Percentiles rank a stretch among this genome's conserved stretches.
Conservation (phyloP, 2,797 vertebrate species). For the Protonibea diacanthus region DNA sequence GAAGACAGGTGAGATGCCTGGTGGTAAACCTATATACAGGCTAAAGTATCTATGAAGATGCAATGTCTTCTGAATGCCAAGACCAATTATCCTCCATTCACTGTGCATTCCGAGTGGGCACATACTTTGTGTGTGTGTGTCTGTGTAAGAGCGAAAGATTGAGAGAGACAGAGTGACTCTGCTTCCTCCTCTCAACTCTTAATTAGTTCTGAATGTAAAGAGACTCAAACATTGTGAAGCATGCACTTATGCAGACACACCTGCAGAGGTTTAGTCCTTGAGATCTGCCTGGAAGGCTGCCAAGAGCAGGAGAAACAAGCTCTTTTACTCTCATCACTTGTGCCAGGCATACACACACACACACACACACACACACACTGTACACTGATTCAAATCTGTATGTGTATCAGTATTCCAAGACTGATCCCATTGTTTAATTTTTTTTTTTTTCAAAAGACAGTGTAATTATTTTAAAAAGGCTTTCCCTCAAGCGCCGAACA, state of each 20-base stretch:
- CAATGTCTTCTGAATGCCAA: conserved; percentile 21
- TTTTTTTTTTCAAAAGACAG: background rate
- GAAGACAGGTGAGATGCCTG: background rate
- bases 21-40: background rate
- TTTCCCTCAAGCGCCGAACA: background rate
- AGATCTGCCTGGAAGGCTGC: conserved; percentile 27
- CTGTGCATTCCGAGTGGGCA: background rate
- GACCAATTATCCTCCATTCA: conserved; percentile 42
- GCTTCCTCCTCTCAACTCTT: conserved; percentile 28
- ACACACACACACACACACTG: background rate
- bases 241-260: conserved; percentile 10
- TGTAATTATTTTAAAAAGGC: conserved; percentile 9
- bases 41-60: conserved; percentile 28
- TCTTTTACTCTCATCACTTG: conserved; percentile 22
- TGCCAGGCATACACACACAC: background rate
- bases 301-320: conserved; percentile 11
- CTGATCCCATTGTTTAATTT: conserved; percentile 7
- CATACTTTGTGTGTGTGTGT: background rate
- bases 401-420: background rate
- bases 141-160: background rate
- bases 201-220: conserved; percentile 51
- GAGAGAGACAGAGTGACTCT: background rate
- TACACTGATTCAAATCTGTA: background rate
- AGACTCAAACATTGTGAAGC: conserved; percentile 15
- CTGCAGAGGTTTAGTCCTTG: conserved; percentile 19